Base-by-base conservation (phyloP, 1,140 invertebrate species). In the Aethina tumida region DNA sequence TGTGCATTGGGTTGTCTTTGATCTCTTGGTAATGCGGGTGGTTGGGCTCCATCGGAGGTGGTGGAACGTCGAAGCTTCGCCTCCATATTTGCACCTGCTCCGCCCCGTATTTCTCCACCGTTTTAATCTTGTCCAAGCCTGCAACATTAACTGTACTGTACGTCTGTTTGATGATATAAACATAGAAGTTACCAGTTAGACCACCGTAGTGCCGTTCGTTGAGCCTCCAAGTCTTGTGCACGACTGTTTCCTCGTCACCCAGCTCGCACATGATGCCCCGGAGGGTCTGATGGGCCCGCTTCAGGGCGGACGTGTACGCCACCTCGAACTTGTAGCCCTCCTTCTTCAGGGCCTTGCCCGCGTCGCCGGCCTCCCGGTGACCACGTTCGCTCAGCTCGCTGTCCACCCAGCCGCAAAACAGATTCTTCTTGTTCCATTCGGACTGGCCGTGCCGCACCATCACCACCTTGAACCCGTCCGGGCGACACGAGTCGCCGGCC, bases 121-220 rank as follows among this genome's bases (percentile, higher is more conserved):
- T 75, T 55, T 81, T 75, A 0, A 72, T 66, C 56, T 84, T 84
- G 48, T 81, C 79, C 3, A 74, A 61, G 2, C 81, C 81, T n/a
- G n/a, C n/a, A n/a, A n/a, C n/a, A n/a, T n/a, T n/a, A n/a, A n/a
- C n/a, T n/a, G n/a, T n/a, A n/a, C n/a, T n/a, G n/a, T n/a, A n/a
- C n/a, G n/a, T n/a, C n/a, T n/a, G n/a, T n/a, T n/a, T n/a, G n/a
- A n/a, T n/a, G n/a, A n/a, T n/a, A n/a, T n/a, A n/a, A n/a, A n/a
- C n/a, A n/a, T n/a, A n/a, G n/a, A n/a, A n/a, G n/a, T n/a, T n/a
- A 6, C 91, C 92, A 8, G 79, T 81, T 6, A 84, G 62, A 34
- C 68, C 74, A 7, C 81, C 81, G 53, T 84, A 84, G 56, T 84
- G 80, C 17, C 81, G 60, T 47, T 84, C 81, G 52, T 82, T 82